Evolutionary conservation across 2,888 invertebrate genomes (phyloP).

Genomic region (Uloborus plumipes): DNA sequence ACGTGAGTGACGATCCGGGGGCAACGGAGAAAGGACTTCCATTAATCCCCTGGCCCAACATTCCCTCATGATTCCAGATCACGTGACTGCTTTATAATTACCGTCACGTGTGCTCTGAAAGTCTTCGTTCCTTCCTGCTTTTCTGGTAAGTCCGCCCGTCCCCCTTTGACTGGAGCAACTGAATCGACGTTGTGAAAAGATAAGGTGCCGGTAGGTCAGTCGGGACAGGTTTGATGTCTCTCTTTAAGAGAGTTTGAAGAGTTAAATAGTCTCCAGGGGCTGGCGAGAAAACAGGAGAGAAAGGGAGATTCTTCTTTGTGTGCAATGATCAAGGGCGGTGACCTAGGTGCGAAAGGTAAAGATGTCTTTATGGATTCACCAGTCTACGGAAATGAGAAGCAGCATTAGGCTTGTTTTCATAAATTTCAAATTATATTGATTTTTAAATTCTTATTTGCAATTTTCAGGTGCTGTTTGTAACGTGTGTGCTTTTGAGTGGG

Average conservation of each 20-base stretch:
- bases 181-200: conserved; percentile 26
- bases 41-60: conserved; percentile 23
- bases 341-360: too few species aligned
- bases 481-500: too few species aligned
- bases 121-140: conserved; percentile 1
- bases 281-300: neutral
- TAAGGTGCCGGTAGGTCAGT: conserved; percentile 47
- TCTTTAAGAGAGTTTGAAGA: conserved; percentile 31
- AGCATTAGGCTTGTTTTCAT: too few species aligned
- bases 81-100: conserved; percentile 60
- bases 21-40: conserved; percentile 23
- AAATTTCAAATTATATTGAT: too few species aligned
- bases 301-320: neutral
- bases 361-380: too few species aligned
- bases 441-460: too few species aligned
- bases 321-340: too few species aligned
- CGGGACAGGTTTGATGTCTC: conserved; percentile 54
- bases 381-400: too few species aligned
- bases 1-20: conserved; percentile 37
- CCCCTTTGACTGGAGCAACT: too few species aligned
- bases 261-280: conserved; percentile 42
- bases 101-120: conserved; percentile 29
- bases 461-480: too few species aligned
- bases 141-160: neutral
- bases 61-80: conserved; percentile 9